Evolutionary conservation across 2,888 invertebrate genomes (phyloP), one percentile per base, ranked within the genome.

Genomic region (Drosophila kambysellisi): DNA sequence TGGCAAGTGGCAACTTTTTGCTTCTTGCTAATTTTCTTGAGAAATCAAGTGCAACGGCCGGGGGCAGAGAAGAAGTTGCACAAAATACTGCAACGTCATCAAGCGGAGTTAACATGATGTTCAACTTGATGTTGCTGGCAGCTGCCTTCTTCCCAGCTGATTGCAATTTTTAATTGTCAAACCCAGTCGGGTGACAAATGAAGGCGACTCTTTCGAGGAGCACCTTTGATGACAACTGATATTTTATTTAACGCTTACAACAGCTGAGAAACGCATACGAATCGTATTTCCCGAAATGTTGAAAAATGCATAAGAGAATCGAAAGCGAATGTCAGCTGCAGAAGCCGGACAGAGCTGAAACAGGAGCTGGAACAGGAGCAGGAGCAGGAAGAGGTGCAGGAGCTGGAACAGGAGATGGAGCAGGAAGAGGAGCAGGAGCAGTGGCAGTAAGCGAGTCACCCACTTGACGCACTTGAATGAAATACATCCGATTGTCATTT

Each of bases 161-260:
- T 73, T 79, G 76, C 88, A 70, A 82, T 88, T 88, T 86, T 88
- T 84, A 88, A 88, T 87, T 86, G 87, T 88, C 84, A 86, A 84
- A 74, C 76, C 79, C 87, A 86, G 76, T 81, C 79, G 70, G 76
- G 82, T 86, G 87, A 86, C 82, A 86, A 86, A 88, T 86, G 63
- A 76, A 83, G 60, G 79, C 72, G 61, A 59, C 73, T 68, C 61
- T 61, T 54, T 59, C 17, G 39, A 39, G 63, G 17, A 65, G 52
- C 63, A 72, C 68, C 77, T 80, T 83, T 82, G 86, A 88, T 86
- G 88, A 79, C 79, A 79, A 70, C 80, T 88, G 79, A 86, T 87
- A 81, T 86, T 77, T 88, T 87, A 87, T 88, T 86, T 73, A 87
- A 82, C 72, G 69, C 79, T 74, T 73, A 76, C 87, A 88, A 76